These are phyloP conservation scores for Arge pagana DNA, from an alignment of 2,888 invertebrate genomes.

Conservation along the genomic window DNA sequence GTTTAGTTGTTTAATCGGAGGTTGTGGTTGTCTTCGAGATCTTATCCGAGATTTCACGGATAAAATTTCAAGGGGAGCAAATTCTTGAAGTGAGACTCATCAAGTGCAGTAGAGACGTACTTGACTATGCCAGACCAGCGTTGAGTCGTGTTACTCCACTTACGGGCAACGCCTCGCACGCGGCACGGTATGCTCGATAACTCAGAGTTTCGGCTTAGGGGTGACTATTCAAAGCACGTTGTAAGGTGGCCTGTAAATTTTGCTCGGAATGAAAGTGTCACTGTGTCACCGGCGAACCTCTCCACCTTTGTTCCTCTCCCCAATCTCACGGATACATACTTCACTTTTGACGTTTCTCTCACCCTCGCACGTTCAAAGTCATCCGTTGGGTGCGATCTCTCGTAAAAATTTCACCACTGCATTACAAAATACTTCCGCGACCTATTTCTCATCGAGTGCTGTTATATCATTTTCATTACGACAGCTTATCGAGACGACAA, in stretches of 20 bases:
- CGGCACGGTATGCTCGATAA: slow-evolving; percentile 42
- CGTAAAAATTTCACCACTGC: too few relatives aligned
- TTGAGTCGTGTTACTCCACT: slow-evolving; percentile 14
- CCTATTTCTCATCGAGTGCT: too few relatives aligned
- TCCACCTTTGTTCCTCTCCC: slow-evolving; percentile 24
- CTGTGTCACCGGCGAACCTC: slow-evolving; percentile 38
- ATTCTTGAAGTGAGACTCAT: too few relatives aligned
- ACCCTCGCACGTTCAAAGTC: slow-evolving; percentile 1
- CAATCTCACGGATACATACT: slow-evolving; percentile 25
- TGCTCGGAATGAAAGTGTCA: slow-evolving; percentile 57
- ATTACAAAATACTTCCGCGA: too few relatives aligned
- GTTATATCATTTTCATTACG: too few relatives aligned
- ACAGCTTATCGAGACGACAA: too few relatives aligned
- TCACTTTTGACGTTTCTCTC: slow-evolving; percentile 31
- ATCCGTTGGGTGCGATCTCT: slow-evolving; percentile 32
- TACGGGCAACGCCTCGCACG: too few relatives aligned
- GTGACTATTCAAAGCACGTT: slow-evolving; percentile 58
- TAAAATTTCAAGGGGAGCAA: too few relatives aligned
- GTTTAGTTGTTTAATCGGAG: too few relatives aligned
- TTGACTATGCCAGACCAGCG: slow-evolving; percentile 49
- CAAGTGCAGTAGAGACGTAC: slow-evolving; percentile 45
- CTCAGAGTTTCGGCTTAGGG: slow-evolving; percentile 45
- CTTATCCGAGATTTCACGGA: too few relatives aligned
- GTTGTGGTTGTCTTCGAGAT: too few relatives aligned
- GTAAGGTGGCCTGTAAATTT: slow-evolving; percentile 56